Evolutionary conservation across 2,888 invertebrate species (phyloP), one percentile per base, ranked within the genome.

Genomic region (Euclidia mi): DNA sequence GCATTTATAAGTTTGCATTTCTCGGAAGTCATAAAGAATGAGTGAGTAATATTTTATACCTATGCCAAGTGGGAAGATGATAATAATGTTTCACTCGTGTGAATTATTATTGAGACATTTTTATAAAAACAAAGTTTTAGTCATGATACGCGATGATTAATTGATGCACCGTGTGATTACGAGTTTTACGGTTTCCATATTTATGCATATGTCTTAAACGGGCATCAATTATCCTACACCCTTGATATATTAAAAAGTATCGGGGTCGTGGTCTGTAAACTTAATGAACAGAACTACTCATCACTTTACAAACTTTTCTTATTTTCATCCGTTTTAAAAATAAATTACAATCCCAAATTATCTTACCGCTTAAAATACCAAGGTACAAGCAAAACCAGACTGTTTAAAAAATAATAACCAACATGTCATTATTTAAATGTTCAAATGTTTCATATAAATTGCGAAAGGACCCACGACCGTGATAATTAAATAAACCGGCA

Each of bases 351-450:
- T n/a, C n/a, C n/a, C n/a, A n/a, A n/a, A n/a, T n/a, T n/a, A n/a
- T n/a, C n/a, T n/a, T n/a, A n/a, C n/a, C n/a, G n/a, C n/a, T 65
- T 52, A 49, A 84, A 89, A 86, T 82, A 79, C 78, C 86, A 86
- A 79, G 78, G 76, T 71, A 68, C 56, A 66, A 55, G 74, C 64
- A 76, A 85, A 81, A 82, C 82, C 79, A 53, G 76, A 77, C 56
- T 70, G 76, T 80, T 69, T 66, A 57, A 38, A 62, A 76, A 65
- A 58, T 73, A 74, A 76, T 71, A 56, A 65, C 65, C 41, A 46
- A 66, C 76, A 64, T 79, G 67, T 79, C 60, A 60, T 56, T 68
- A 74, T 78, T 76, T 56, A 63, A 76, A 63, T 64, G 57, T 79
- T 78, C 79, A 81, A 84, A 85, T 63, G 64, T 74, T 71, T 51